Evolutionary conservation across 1,140 invertebrate genomes (phyloP).

Genomic region (Bombus haemorrhoidalis): DNA sequence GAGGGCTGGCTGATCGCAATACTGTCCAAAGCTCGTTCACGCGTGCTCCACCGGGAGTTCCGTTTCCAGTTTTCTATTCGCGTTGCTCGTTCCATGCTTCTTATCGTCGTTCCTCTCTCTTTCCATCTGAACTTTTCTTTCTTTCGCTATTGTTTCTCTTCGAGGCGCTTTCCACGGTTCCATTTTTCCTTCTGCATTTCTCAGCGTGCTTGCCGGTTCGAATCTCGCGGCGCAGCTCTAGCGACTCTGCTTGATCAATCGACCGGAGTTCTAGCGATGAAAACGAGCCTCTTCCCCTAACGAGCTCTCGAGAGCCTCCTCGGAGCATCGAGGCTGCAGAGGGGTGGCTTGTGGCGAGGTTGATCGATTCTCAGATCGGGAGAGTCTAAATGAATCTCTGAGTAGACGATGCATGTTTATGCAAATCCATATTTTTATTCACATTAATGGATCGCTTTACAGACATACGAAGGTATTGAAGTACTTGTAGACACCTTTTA

Average conservation of each 20-base stretch:
- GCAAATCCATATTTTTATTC: background rate
- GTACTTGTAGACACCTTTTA: no score
- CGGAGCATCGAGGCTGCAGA: no score
- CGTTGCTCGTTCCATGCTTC: background rate
- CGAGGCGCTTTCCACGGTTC: conserved; percentile 8
- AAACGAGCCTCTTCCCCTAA: conserved; percentile 33
- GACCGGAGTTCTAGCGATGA: background rate
- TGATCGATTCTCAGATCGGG: background rate
- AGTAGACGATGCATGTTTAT: background rate
- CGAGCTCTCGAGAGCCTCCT: conserved; percentile 6
- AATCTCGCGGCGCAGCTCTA: conserved; percentile 21
- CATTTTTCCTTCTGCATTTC: background rate
- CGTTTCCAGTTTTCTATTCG: conserved; percentile 40
- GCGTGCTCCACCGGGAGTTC: conserved; percentile 62
- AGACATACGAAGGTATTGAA: no score
- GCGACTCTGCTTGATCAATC: conserved; percentile 13
- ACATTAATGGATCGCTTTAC: background rate
- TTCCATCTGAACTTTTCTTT: background rate
- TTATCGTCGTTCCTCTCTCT: background rate
- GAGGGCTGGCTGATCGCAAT: conserved; percentile 59
- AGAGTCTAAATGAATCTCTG: background rate
- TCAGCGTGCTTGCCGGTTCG: background rate
- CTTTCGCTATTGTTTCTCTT: conserved; percentile 15
- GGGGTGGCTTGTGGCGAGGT: background rate
- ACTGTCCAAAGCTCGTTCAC: conserved; percentile 63